A percentile compares a stretch with the other conserved stretches of the same genome.
Conservation (phyloP, 2,888 invertebrate genomes). For the Azorinus chamasolen region DNA sequence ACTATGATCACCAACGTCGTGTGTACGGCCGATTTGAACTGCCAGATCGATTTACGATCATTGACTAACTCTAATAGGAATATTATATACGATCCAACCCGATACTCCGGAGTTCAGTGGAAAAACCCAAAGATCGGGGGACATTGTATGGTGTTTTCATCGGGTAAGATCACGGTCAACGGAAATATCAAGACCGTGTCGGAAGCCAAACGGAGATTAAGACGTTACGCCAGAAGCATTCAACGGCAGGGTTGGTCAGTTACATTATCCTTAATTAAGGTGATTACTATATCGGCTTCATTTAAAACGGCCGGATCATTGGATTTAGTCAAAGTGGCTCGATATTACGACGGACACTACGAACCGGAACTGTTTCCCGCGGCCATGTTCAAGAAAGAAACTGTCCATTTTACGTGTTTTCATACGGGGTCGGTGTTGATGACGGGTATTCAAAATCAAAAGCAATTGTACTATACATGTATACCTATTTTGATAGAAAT, state of each 20-base stretch:
- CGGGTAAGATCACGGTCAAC: conserved; percentile 15
- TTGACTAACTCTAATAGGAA: background rate
- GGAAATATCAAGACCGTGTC: background rate
- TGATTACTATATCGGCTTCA: conserved; percentile 14
- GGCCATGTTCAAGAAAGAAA: conserved; percentile 19
- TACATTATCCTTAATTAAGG: background rate
- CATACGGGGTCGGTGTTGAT: conserved; percentile 21
- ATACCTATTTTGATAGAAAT: conserved; percentile 15
- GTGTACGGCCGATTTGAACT: conserved; percentile 1
- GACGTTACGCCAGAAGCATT: conserved; percentile 18
- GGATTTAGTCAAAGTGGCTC: background rate
- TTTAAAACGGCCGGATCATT: conserved; percentile 13
- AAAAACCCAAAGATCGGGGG: conserved; percentile 18
- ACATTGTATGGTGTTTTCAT: no score
- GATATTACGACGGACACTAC: conserved; percentile 11
- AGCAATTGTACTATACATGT: conserved; percentile 14
- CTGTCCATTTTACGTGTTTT: conserved; percentile 24
- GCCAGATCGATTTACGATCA: no score
- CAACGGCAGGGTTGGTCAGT: conserved; percentile 15
- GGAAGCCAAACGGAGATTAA: background rate
- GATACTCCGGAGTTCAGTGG: conserved; percentile 13
- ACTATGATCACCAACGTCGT: conserved; percentile 28
- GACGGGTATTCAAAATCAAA: conserved; percentile 16
- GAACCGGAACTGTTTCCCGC: no score
- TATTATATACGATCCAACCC: conserved; percentile 2